A percentile compares a stretch with the other conserved stretches of the same genome.
phyloP scores from a whole-genome alignment of 2,113 vertebrate species.

The Dasyurus viverrinus region DNA sequence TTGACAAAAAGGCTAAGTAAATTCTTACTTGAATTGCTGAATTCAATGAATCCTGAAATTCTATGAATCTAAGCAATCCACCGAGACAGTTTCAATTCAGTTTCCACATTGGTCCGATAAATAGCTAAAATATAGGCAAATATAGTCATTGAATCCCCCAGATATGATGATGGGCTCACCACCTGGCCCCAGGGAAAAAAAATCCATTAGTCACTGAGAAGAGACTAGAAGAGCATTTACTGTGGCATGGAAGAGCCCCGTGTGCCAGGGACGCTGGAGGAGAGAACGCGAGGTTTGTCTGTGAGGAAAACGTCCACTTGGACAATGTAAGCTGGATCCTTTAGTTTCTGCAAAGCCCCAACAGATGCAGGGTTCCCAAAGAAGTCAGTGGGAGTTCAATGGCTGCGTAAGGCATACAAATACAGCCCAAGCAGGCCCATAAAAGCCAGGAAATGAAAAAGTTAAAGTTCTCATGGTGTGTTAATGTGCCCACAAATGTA shows the following conservation, averaged over 20 bases:
- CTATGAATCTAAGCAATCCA: not conserved
- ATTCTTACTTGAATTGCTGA: no score
- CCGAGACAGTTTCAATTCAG: not conserved
- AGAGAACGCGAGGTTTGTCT: not conserved
- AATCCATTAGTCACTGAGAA: constrained; percentile 1
- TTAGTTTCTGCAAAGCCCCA: not conserved
- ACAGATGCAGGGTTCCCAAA: not conserved
- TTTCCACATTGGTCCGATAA: not conserved
- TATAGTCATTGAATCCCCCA: not conserved
- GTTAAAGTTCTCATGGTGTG: constrained; percentile 76
- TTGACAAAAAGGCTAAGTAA: no score
- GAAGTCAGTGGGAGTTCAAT: constrained; percentile 71
- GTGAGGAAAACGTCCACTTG: rapidly evolving
- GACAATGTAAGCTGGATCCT: not conserved
- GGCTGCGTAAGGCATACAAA: constrained; percentile 52
- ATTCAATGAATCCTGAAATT: no score
- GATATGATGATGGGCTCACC: not conserved
- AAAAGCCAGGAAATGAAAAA: constrained; percentile 81
- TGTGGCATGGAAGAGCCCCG: not conserved
- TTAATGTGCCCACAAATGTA: constrained; percentile 80
- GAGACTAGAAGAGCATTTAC: not conserved
- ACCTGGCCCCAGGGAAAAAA: not conserved
- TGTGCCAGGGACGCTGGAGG: not conserved
- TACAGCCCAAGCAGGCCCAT: constrained; percentile 68
- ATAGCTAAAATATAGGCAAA: not conserved